A percentile compares a stretch with the other conserved stretches of the same genome.
Conservation (phyloP, 1,140 invertebrate species). For the Oryzaephilus surinamensis region DNA sequence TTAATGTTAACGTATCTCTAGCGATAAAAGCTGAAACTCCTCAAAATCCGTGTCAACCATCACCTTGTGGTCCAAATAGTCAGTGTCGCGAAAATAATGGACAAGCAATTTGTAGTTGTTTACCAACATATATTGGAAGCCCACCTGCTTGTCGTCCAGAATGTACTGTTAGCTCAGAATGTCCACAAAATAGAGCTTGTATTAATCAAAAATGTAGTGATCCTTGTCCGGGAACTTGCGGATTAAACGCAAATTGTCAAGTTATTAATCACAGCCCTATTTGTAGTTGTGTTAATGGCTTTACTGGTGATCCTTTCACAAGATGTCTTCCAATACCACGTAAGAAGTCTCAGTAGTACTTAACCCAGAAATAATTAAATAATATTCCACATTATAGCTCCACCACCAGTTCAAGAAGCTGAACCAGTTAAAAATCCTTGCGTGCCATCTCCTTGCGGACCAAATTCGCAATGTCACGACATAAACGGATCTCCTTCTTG, state of each 20-base stretch:
- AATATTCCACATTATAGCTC: not conserved
- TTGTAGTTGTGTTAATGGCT: constrained; percentile 37
- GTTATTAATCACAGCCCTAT: constrained; percentile 39
- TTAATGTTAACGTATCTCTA: constrained; percentile 5
- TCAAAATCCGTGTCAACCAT: constrained; percentile 54
- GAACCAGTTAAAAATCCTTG: constrained; percentile 44
- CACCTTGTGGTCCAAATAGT: constrained; percentile 64
- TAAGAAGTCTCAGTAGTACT: too few relatives aligned
- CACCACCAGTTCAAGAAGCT: constrained; percentile 12
- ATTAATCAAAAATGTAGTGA: constrained; percentile 34
- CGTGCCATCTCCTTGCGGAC: constrained; percentile 56
- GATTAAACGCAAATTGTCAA: constrained; percentile 34
- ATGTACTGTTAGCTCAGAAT: constrained; percentile 42
- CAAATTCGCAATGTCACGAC: constrained; percentile 53
- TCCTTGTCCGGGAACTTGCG: constrained; percentile 36
- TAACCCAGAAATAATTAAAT: not conserved
- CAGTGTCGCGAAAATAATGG: constrained; percentile 54
- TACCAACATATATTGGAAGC: constrained; percentile 33
- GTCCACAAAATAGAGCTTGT: constrained; percentile 34
- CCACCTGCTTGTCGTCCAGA: constrained; percentile 41
- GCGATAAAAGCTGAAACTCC: not conserved
- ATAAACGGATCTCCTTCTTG: constrained; percentile 48
- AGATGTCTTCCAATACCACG: constrained; percentile 40
- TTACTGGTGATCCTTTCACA: constrained; percentile 45
- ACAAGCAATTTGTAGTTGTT: constrained; percentile 56